These are phyloP conservation scores for Psettodes erumei DNA, from an alignment of 2,113 vertebrate genomes.

Conservation along the genomic window DNA sequence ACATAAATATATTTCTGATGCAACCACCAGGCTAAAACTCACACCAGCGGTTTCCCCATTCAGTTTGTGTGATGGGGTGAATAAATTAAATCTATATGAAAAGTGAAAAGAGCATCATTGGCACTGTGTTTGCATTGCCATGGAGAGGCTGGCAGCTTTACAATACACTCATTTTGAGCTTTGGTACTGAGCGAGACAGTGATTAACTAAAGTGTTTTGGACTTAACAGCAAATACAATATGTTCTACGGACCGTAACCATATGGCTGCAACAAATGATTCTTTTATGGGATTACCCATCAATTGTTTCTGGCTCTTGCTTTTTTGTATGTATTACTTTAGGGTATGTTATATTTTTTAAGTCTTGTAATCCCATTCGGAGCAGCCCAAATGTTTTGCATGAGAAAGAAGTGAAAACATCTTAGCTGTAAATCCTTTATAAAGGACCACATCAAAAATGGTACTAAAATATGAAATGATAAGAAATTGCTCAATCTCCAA, in stretches of 20 bases:
- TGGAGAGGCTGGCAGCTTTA: slow-evolving; percentile 51
- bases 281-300: no score
- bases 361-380: no score
- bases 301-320: no score
- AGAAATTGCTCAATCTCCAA: not conserved
- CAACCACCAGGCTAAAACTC: not conserved
- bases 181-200: slow-evolving; percentile 14
- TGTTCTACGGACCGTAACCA: not conserved
- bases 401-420: no score
- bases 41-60: not conserved
- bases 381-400: no score
- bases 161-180: slow-evolving; percentile 27
- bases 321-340: no score
- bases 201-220: slow-evolving; percentile 28
- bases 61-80: slow-evolving; percentile 23
- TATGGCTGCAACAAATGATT: not conserved
- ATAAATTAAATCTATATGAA: slow-evolving; percentile 31
- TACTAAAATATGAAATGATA: not conserved
- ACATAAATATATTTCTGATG: not conserved
- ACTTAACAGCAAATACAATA: not conserved
- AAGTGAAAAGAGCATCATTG: slow-evolving; percentile 25
- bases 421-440: no score
- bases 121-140: slow-evolving; percentile 37
- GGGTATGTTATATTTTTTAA: no score
- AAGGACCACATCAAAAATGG: not conserved